Evolutionary conservation across 2,888 invertebrate genomes (phyloP).

Genomic region (Flabesymbios commensalis): DNA sequence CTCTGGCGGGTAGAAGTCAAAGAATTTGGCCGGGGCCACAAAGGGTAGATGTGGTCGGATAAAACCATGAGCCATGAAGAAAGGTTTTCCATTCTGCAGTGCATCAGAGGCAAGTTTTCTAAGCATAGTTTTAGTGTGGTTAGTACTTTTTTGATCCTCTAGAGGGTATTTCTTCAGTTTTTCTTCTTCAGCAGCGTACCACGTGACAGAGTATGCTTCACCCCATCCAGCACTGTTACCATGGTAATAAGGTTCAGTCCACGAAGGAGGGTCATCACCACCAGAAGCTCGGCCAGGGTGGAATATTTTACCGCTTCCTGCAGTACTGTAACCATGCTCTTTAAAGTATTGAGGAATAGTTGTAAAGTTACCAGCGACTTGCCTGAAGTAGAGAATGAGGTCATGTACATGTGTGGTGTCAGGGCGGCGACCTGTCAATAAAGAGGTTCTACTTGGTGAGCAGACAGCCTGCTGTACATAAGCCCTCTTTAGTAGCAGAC

Average conservation of each 20-base stretch:
- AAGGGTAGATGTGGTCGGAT: slow-evolving; percentile 38
- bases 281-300: slow-evolving; percentile 55
- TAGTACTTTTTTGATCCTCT: slow-evolving; percentile 26
- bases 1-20: slow-evolving; percentile 25
- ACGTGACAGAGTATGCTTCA: slow-evolving; percentile 24
- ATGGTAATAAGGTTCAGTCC: slow-evolving; percentile 38
- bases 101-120: slow-evolving; percentile 8
- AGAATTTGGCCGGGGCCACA: slow-evolving; percentile 29
- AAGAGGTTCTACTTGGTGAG: slow-evolving; percentile 30
- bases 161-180: slow-evolving; percentile 23
- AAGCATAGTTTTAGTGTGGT: slow-evolving; percentile 22
- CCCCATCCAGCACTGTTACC: slow-evolving; percentile 17
- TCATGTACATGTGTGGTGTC: slow-evolving; percentile 33
- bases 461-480: slow-evolving; percentile 38
- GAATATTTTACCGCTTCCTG: slow-evolving; percentile 27
- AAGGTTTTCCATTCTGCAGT: slow-evolving; percentile 22
- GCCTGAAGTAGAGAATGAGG: slow-evolving; percentile 28
- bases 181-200: slow-evolving; percentile 36
- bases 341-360: slow-evolving; percentile 30
- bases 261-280: slow-evolving; percentile 68
- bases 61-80: slow-evolving; percentile 39
- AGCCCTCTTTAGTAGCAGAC: slow-evolving; percentile 36
- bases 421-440: slow-evolving; percentile 30
- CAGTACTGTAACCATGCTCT: slow-evolving; percentile 19
- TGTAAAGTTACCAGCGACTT: slow-evolving; percentile 22